phyloP scores from a whole-genome alignment of 2,797 vertebrate species.

The Meriones psammophilus region DNA sequence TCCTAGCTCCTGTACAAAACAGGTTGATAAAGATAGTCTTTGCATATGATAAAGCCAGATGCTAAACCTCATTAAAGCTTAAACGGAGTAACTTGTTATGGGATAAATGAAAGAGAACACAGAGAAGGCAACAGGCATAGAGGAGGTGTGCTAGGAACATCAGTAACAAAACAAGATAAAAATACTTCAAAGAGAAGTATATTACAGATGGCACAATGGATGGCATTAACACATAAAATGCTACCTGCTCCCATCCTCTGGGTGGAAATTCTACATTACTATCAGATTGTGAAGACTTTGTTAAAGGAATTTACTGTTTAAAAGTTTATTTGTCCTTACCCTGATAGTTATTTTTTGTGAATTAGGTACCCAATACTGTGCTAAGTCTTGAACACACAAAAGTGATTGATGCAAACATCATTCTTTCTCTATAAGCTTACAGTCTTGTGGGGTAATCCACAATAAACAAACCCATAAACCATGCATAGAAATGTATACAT shows the following conservation, averaged over 20 bases:
- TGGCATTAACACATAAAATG: neutral
- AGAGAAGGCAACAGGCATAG: constrained; percentile 18
- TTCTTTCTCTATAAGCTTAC: too few species aligned
- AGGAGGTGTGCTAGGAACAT: constrained; percentile 23
- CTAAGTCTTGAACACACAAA: too few species aligned
- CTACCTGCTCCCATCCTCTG: neutral
- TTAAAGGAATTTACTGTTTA: neutral
- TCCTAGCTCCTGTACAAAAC: neutral
- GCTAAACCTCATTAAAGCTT: constrained; percentile 18
- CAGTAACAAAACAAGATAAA: too few species aligned
- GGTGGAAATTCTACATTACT: neutral
- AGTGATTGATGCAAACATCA: too few species aligned
- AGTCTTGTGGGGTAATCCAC: too few species aligned
- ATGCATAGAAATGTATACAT: too few species aligned
- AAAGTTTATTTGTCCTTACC: constrained; percentile 1
- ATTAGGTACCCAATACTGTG: too few species aligned
- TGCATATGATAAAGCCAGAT: constrained; percentile 17
- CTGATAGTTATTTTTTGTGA: too few species aligned
- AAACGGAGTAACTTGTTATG: constrained; percentile 12
- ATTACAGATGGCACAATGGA: neutral
- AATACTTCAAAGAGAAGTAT: constrained; percentile 33
- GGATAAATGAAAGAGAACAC: constrained; percentile 23
- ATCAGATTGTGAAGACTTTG: constrained; percentile 17
- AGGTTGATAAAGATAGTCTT: neutral
- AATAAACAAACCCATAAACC: too few species aligned